Percentiles rank a stretch among this genome's conserved stretches.
Conservation (phyloP, 2,888 invertebrate genomes). For the Harpalus rubripes region DNA sequence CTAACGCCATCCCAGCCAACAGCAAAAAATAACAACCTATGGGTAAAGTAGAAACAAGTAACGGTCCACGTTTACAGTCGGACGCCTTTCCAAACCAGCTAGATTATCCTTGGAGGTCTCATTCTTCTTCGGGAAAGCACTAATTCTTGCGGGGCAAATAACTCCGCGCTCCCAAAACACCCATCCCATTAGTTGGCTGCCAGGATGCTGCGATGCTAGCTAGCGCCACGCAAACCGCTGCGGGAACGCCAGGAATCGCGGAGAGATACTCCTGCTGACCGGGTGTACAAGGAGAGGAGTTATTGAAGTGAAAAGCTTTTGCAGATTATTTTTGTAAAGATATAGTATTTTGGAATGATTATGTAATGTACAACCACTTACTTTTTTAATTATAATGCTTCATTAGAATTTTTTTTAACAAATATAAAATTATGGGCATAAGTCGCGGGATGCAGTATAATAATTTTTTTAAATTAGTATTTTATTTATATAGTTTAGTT, state of each 20-base stretch:
- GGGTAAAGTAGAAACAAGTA: constrained; percentile 45
- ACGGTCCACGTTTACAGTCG: constrained; percentile 34
- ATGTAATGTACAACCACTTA: no score
- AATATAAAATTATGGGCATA: no score
- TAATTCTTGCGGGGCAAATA: constrained; percentile 71
- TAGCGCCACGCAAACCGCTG: neutral
- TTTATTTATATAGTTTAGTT: no score
- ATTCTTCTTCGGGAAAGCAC: constrained; percentile 70
- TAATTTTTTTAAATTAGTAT: no score
- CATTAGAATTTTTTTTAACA: no score
- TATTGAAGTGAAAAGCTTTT: constrained; percentile 2
- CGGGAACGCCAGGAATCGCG: constrained; percentile 12
- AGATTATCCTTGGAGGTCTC: constrained; percentile 67
- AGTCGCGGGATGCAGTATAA: no score
- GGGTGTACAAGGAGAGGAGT: constrained; percentile 1
- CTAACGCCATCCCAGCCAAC: neutral
- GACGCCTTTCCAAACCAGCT: constrained; percentile 61
- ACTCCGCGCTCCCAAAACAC: constrained; percentile 71
- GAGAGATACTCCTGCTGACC: neutral
- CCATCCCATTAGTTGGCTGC: constrained; percentile 71
- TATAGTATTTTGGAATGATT: no score
- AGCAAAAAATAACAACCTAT: constrained; percentile 56
- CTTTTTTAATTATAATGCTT: no score
- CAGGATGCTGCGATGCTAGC: constrained; percentile 61
- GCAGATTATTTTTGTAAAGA: neutral